A percentile compares a stretch with the other conserved stretches of the same genome.
Evolutionary conservation across 2,888 invertebrate species (phyloP).

Genomic region (Drosophila lacicola): DNA sequence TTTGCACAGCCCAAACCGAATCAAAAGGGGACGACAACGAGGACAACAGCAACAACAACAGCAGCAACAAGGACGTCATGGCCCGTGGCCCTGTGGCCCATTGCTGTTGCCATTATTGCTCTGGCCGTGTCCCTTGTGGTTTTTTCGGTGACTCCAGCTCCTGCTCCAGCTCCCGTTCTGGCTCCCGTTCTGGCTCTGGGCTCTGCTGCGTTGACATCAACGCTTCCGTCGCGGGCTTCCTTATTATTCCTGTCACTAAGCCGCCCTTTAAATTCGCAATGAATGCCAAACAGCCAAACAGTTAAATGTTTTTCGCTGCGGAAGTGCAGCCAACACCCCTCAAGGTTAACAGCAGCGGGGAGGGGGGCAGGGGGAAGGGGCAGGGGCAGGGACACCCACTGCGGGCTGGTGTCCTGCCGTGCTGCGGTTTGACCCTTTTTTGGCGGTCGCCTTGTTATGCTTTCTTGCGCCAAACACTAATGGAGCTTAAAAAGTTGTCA

Average conservation of each 20-base stretch:
- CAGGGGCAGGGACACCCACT: not conserved
- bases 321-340: conserved; percentile 65
- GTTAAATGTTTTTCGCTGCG: conserved; percentile 71
- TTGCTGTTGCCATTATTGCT: conserved; percentile 57
- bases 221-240: conserved; percentile 76
- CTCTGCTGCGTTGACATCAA: conserved; percentile 68
- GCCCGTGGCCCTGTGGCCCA: conserved; percentile 63
- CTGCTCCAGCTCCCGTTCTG: conserved; percentile 19
- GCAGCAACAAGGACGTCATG: conserved; percentile 63
- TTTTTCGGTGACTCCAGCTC: conserved; percentile 30
- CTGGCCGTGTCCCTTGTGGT: conserved; percentile 56
- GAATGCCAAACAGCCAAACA: conserved; percentile 78
- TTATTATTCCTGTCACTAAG: conserved; percentile 79
- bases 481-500: conserved; percentile 79
- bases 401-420: conserved; percentile 61
- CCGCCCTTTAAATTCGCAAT: conserved; percentile 80
- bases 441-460: conserved; percentile 53
- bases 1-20: conserved; percentile 71
- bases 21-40: conserved; percentile 54
- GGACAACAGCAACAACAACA: conserved; percentile 30
- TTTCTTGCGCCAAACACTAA: conserved; percentile 74
- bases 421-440: conserved; percentile 75
- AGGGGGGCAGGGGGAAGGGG: not conserved
- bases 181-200: conserved; percentile 18
- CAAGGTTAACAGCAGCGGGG: conserved; percentile 11